A percentile compares a stretch with the other conserved stretches of the same genome.
Conservation (phyloP, 2,113 vertebrate genomes). For the Arvicanthis niloticus region DNA sequence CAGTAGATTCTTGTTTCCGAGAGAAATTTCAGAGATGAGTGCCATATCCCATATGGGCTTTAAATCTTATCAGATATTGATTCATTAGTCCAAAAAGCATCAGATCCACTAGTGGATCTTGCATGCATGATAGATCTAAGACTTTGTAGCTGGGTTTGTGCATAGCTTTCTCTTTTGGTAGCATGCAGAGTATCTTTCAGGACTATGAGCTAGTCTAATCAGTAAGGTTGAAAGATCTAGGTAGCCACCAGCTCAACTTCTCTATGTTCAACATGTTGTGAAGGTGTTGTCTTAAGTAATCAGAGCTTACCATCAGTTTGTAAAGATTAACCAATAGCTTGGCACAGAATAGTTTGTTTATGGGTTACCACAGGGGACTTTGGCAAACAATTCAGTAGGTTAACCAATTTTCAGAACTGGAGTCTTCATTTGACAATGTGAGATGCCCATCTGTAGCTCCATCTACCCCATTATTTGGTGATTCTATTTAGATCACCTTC, state of each 20-base stretch:
- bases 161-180: too few species aligned
- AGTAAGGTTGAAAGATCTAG: too few species aligned
- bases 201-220: not conserved
- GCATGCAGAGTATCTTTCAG: not conserved
- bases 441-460: not conserved
- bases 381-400: not conserved
- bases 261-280: not conserved
- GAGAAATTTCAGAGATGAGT: not conserved
- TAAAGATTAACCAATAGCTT: not conserved
- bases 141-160: not conserved
- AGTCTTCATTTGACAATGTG: not conserved
- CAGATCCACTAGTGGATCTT: not conserved
- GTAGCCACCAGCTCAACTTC: too few species aligned
- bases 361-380: too few species aligned
- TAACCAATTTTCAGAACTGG: not conserved
- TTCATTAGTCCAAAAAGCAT: not conserved
- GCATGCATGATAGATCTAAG: not conserved
- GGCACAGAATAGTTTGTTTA: not conserved
- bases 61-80: not conserved
- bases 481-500: not conserved
- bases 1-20: not conserved
- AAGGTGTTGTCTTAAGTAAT: not conserved
- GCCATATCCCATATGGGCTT: accelerated
- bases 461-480: too few species aligned
- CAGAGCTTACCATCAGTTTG: not conserved